These are phyloP conservation scores for Tragopan temminckii DNA, from an alignment of 2,797 vertebrate genomes.

Conservation along the genomic window DNA sequence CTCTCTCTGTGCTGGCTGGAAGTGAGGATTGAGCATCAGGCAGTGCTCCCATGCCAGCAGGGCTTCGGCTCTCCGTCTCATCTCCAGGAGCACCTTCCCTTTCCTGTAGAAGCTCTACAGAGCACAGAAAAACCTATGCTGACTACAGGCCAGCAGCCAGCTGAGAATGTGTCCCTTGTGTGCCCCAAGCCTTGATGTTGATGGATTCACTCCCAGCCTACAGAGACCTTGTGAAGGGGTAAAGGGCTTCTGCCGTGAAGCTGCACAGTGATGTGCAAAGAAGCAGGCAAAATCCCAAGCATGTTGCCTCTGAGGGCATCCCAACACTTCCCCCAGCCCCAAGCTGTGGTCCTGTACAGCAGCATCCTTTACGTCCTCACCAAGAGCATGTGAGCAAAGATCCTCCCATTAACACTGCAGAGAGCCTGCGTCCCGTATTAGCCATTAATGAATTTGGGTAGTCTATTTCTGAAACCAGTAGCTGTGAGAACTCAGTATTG, in stretches of 20 bases:
- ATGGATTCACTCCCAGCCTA: neutral
- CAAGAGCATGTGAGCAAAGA: rapidly evolving
- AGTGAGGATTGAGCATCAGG: constrained; percentile 85
- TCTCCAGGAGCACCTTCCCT: constrained; percentile 88
- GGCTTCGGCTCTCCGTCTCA: constrained; percentile 86
- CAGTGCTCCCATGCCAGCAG: constrained; percentile 87
- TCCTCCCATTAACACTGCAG: neutral
- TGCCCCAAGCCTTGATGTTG: rapidly evolving
- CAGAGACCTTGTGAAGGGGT: neutral
- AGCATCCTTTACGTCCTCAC: neutral
- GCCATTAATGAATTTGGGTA: neutral
- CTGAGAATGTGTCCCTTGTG: rapidly evolving
- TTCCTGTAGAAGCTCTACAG: constrained; percentile 89
- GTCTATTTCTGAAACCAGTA: neutral
- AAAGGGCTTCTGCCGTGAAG: neutral
- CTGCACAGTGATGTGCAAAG: neutral
- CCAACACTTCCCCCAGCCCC: neutral
- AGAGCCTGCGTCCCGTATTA: neutral
- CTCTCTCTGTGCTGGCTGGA: constrained; percentile 82
- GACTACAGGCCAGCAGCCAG: neutral
- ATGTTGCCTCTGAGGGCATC: neutral
- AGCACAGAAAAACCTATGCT: neutral
- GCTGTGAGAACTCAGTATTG: neutral
- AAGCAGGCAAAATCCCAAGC: rapidly evolving
- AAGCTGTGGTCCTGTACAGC: neutral